A percentile compares a stretch with the other conserved stretches of the same genome.
Conservation (phyloP, 2,888 invertebrate species). For the Nephrotoma guestfalica region DNA sequence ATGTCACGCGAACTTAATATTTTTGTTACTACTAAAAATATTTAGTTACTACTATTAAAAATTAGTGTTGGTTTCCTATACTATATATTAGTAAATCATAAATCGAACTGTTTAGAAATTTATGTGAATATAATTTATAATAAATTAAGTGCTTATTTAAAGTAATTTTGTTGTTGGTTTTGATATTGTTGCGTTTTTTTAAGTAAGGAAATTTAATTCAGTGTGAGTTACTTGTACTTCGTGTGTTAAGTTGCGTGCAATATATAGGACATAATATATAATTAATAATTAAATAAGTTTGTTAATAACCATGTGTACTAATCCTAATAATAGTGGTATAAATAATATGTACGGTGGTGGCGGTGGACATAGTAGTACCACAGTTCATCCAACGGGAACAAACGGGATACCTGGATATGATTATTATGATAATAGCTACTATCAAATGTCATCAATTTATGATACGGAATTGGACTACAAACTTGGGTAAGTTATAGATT, state of each 20-base stretch:
- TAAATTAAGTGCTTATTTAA: not conserved
- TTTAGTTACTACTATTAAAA: not conserved
- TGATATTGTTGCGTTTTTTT: not conserved
- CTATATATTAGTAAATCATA: not conserved
- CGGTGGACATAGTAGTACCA: not conserved
- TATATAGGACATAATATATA: not conserved
- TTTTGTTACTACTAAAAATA: not conserved
- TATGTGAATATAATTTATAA: not conserved
- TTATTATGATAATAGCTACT: not conserved
- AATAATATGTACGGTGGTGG: not conserved
- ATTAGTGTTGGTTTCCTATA: not conserved
- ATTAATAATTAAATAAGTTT: too few species aligned
- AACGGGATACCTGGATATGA: not conserved
- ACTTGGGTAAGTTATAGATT: not conserved
- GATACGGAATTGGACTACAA: not conserved
- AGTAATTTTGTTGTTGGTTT: not conserved
- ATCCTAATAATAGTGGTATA: not conserved
- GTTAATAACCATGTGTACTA: not conserved
- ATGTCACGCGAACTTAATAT: not conserved
- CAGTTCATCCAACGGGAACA: not conserved
- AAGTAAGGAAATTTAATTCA: not conserved
- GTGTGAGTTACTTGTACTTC: not conserved
- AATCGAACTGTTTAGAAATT: too few species aligned
- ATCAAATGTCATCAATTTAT: not conserved
- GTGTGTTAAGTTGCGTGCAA: not conserved